Percentiles rank a stretch among this genome's conserved stretches.
phyloP scores from a whole-genome alignment of 2,888 invertebrate genomes.

The Thumatha senex region DNA sequence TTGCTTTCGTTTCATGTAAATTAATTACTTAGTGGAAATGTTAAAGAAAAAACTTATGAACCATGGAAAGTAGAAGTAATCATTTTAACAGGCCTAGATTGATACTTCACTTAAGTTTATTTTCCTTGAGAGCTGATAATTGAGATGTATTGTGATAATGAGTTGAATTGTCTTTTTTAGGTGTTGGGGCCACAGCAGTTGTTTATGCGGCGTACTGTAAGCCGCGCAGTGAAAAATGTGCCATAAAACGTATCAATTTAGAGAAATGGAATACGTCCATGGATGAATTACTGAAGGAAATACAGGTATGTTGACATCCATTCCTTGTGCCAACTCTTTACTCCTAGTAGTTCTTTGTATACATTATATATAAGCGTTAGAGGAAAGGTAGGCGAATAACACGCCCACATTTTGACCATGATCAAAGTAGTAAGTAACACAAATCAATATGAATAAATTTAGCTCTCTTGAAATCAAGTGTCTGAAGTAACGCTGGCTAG shows the following conservation, averaged over 20 bases:
- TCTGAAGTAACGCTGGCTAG: no score
- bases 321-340: neutral
- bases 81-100: conserved; percentile 1
- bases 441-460: no score
- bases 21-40: neutral
- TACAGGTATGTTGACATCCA: conserved; percentile 55
- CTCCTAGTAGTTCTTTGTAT: no score
- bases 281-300: conserved; percentile 96
- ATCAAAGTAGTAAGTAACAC: no score
- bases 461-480: no score
- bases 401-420: no score
- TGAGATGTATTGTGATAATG: neutral
- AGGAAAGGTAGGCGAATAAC: no score
- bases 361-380: no score
- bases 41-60: neutral
- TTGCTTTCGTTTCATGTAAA: neutral
- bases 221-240: conserved; percentile 96
- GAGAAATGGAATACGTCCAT: conserved; percentile 99
- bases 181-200: conserved; percentile 97
- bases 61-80: neutral
- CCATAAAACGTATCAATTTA: conserved; percentile 98
- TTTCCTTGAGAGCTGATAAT: neutral
- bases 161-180: conserved; percentile 66
- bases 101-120: neutral
- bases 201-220: conserved; percentile 97